Conservation (phyloP, 2,888 invertebrate species). For the Erebia ligea region DNA sequence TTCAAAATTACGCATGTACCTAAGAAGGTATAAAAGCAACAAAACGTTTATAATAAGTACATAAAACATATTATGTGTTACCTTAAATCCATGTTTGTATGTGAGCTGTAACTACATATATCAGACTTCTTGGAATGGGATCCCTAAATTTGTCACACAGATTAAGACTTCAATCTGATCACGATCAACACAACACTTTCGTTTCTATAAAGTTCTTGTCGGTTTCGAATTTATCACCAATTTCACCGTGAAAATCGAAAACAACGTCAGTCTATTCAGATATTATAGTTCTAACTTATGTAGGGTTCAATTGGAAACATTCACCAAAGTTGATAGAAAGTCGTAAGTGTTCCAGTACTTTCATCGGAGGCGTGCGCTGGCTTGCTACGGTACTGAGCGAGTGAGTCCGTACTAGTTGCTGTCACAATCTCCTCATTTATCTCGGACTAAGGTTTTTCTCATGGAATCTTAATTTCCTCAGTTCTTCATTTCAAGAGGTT, state of each 20-base stretch:
- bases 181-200: conserved; percentile 23
- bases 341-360: conserved; percentile 65
- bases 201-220: not conserved
- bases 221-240: conserved; percentile 17
- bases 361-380: conserved; percentile 70
- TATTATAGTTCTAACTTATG: conserved; percentile 14
- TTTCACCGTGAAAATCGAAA: conserved; percentile 17
- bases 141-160: conserved; percentile 14
- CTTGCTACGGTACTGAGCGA: conserved; percentile 63
- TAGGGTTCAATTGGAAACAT: conserved; percentile 39
- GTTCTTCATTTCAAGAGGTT: not conserved
- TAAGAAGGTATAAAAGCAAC: not conserved
- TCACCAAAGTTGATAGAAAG: conserved; percentile 69
- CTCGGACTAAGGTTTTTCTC: conserved; percentile 29
- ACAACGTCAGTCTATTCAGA: not conserved
- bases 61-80: conserved; percentile 45
- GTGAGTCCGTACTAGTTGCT: conserved; percentile 56
- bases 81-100: conserved; percentile 67
- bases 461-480: conserved; percentile 18
- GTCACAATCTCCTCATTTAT: conserved; percentile 34
- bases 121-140: not conserved
- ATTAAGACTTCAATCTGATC: conserved; percentile 28
- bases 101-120: conserved; percentile 1
- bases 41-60: not conserved
- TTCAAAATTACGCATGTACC: not conserved